Evolutionary conservation across 2,113 vertebrate species (phyloP).

Genomic region (Heptranchias perlo): DNA sequence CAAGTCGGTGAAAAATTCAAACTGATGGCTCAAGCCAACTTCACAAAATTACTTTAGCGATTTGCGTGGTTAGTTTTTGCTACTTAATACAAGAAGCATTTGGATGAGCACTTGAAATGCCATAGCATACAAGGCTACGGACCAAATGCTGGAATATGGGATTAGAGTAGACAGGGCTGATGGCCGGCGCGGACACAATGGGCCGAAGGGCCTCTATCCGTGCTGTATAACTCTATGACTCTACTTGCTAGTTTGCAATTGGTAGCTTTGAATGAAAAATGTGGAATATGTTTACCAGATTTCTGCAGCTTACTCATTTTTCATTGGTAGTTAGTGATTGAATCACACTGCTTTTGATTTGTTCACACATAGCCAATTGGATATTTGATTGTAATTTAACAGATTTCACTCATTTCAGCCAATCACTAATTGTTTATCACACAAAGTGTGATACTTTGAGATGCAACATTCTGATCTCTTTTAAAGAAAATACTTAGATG

Average conservation of each 20-base stretch:
- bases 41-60: background rate
- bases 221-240: no score
- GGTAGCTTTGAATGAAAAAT: background rate
- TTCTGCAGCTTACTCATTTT: background rate
- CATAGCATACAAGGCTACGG: no score
- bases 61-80: background rate
- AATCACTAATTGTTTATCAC: background rate
- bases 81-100: no score
- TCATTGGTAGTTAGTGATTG: background rate
- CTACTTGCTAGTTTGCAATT: background rate
- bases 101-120: no score
- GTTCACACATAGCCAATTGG: no score
- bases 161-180: no score
- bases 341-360: no score
- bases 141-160: no score
- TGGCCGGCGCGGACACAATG: no score
- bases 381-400: slow-evolving; percentile 8
- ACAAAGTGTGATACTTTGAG: background rate
- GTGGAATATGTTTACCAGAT: background rate
- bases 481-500: background rate
- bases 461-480: background rate
- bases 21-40: no score
- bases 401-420: background rate
- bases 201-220: no score
- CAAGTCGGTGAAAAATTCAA: no score